A percentile compares a stretch with the other conserved stretches of the same genome.
Conservation (phyloP, 1,140 invertebrate species). For the Drosophila kurseongensis region DNA sequence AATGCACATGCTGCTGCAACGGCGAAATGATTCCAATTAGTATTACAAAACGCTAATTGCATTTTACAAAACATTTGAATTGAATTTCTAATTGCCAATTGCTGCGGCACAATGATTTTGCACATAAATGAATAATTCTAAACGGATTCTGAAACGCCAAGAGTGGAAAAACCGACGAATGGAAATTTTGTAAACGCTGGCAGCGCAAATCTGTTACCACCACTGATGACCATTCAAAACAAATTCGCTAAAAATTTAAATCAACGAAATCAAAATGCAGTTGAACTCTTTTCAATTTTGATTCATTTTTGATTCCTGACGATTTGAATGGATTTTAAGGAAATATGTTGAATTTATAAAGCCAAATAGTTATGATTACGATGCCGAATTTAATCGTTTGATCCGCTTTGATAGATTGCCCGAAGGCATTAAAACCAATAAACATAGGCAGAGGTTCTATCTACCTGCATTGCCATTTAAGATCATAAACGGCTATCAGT, state of each 20-base stretch:
- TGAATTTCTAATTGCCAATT: slow-evolving; percentile 73
- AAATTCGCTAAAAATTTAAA: background rate
- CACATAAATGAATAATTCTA: slow-evolving; percentile 60
- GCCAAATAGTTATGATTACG: slow-evolving; percentile 22
- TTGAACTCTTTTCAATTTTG: slow-evolving; percentile 10
- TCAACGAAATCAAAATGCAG: slow-evolving; percentile 10
- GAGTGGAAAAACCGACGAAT: slow-evolving; percentile 13
- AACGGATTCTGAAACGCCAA: slow-evolving; percentile 42
- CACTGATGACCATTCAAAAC: slow-evolving; percentile 6
- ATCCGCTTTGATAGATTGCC: slow-evolving; percentile 60
- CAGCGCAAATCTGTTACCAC: slow-evolving; percentile 24
- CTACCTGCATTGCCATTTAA: slow-evolving; percentile 75
- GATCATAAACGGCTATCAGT: slow-evolving; percentile 77
- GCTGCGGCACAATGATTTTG: slow-evolving; percentile 50
- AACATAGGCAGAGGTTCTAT: slow-evolving; percentile 7
- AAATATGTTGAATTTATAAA: slow-evolving; percentile 1
- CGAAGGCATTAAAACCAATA: slow-evolving; percentile 18
- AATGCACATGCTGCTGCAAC: slow-evolving; percentile 35
- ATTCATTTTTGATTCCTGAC: background rate
- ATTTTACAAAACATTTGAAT: slow-evolving; percentile 73
- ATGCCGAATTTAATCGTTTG: slow-evolving; percentile 45
- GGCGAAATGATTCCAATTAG: slow-evolving; percentile 56
- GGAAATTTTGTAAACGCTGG: slow-evolving; percentile 25
- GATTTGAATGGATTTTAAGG: background rate
- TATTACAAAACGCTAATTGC: slow-evolving; percentile 74